phyloP scores from a whole-genome alignment of 2,888 invertebrate genomes.

The Celastrina argiolus region DNA sequence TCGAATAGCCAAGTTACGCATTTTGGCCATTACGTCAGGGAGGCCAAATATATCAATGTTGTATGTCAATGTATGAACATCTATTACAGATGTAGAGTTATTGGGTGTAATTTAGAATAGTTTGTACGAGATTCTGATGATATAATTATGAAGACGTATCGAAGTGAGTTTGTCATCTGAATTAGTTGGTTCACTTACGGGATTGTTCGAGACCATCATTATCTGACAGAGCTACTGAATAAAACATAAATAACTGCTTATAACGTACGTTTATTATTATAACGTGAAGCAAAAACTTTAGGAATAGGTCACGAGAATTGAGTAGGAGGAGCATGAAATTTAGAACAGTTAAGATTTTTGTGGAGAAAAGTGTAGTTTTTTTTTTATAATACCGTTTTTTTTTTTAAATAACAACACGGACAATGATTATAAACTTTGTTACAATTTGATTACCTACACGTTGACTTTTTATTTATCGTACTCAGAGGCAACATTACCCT shows the following conservation, averaged over 20 bases:
- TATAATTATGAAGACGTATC: conserved; percentile 57
- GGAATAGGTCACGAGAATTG: no score
- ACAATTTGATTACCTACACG: no score
- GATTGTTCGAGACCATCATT: conserved; percentile 25
- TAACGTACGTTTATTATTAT: not conserved
- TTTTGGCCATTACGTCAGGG: conserved; percentile 31
- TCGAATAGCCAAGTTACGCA: conserved; percentile 12
- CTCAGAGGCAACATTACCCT: no score
- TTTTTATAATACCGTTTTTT: no score
- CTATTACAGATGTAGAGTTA: conserved; percentile 51
- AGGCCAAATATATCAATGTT: conserved; percentile 58
- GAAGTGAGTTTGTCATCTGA: conserved; percentile 28
- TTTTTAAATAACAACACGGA: no score
- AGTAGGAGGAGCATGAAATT: no score
- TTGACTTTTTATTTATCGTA: no score
- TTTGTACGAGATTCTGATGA: conserved; percentile 50
- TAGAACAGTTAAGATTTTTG: no score
- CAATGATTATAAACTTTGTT: no score
- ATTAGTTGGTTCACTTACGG: conserved; percentile 24
- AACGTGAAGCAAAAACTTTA: not conserved
- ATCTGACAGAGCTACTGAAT: not conserved
- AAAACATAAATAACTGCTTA: not conserved
- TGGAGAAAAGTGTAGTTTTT: no score
- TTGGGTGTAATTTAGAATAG: conserved; percentile 59
- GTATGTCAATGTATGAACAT: conserved; percentile 65